These are phyloP conservation scores for Agrilus planipennis DNA, from an alignment of 1,140 invertebrate genomes.

Conservation along the genomic window DNA sequence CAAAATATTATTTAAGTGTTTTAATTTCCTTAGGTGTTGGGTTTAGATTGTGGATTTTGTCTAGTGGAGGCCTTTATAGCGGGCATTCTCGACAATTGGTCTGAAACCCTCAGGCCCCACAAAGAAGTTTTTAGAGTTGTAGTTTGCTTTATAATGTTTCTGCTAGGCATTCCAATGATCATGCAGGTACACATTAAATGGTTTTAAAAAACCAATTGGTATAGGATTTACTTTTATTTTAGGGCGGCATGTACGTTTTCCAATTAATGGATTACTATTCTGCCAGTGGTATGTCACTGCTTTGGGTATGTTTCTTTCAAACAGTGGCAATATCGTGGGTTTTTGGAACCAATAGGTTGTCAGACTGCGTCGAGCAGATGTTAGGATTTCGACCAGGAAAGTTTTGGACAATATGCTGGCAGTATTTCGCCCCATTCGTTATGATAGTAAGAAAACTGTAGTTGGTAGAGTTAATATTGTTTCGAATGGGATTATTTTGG, in stretches of 20 bases:
- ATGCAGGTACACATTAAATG: conserved; percentile 47
- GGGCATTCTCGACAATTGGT: conserved; percentile 50
- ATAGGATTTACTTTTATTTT: too few relatives aligned
- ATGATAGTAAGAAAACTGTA: conserved; percentile 41
- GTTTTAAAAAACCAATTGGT: too few relatives aligned
- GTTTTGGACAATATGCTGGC: conserved; percentile 54
- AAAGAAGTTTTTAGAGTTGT: conserved; percentile 46
- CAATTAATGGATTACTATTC: conserved; percentile 64
- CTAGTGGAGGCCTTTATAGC: conserved; percentile 52
- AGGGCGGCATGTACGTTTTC: conserved; percentile 60
- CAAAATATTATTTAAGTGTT: too few relatives aligned
- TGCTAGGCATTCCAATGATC: conserved; percentile 57
- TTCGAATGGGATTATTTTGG: conserved; percentile 8
- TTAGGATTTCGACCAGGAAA: conserved; percentile 44
- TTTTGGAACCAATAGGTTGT: conserved; percentile 47
- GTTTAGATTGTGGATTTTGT: conserved; percentile 49
- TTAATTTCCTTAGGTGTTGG: conserved; percentile 39
- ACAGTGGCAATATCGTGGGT: conserved; percentile 55
- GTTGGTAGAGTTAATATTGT: background rate
- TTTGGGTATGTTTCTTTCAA: conserved; percentile 58
- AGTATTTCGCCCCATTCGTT: conserved; percentile 45
- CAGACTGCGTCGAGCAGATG: conserved; percentile 57
- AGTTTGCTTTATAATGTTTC: conserved; percentile 49
- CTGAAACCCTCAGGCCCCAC: conserved; percentile 39
- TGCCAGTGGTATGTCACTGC: conserved; percentile 52